Conservation (phyloP, 2,888 invertebrate species). For the Cryptophagus acutangulus region DNA sequence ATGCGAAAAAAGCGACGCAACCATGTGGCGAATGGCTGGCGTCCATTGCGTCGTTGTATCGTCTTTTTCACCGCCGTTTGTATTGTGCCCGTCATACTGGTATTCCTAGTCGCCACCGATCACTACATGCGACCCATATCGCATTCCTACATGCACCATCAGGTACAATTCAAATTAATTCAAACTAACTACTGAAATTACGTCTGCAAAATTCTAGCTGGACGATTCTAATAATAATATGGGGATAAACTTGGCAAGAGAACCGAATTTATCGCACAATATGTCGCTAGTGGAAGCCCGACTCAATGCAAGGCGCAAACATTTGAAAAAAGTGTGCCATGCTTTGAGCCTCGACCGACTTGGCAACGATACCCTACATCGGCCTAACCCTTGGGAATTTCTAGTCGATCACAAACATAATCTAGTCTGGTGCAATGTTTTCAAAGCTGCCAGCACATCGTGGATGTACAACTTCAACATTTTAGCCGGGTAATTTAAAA, state of each 20-base stretch:
- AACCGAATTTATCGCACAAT: conserved; percentile 41
- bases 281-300: conserved; percentile 58
- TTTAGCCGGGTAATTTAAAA: conserved; percentile 61
- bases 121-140: conserved; percentile 56
- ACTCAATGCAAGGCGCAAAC: conserved; percentile 56
- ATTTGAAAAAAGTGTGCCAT: conserved; percentile 57
- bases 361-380: conserved; percentile 56
- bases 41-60: conserved; percentile 53
- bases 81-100: conserved; percentile 56
- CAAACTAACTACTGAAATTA: neutral
- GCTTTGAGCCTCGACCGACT: conserved; percentile 56
- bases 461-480: conserved; percentile 91
- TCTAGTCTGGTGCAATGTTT: conserved; percentile 79
- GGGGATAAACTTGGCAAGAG: conserved; percentile 8
- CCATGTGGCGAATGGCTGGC: conserved; percentile 39
- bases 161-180: conserved; percentile 45
- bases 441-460: conserved; percentile 82
- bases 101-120: conserved; percentile 58
- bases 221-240: too few species aligned
- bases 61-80: conserved; percentile 59
- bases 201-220: neutral
- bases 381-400: conserved; percentile 82
- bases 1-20: conserved; percentile 49
- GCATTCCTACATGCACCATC: conserved; percentile 35
- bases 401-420: conserved; percentile 75